Evolutionary conservation across 2,113 vertebrate species (phyloP), one percentile per base, ranked within the genome.

Genomic region (Ictalurus furcatus): DNA sequence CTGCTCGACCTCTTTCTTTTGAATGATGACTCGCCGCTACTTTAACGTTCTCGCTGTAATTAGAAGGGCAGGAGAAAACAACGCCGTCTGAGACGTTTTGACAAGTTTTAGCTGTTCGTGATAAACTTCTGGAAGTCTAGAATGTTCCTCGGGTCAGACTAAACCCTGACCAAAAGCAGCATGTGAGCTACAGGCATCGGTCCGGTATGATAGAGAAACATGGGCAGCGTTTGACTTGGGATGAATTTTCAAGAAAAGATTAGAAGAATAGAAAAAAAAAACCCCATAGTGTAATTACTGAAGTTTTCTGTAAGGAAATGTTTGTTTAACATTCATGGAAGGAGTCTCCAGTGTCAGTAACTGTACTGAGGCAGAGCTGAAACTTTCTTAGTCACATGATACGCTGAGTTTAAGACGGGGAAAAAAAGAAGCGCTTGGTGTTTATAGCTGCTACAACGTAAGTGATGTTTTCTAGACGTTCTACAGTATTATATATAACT

Each of bases 1-100:
- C 28, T 63, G 34, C 81, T 84, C 58, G 59, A 84, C 81, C 81
- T 84, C 58, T 63, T 63, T 44, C 81, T 84, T 63, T 84, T 84
- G 81, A 84, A 63, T 63, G 58, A 84, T 84, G 58, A 63, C 37
- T 82, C 19, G 30, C 52, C 12, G 56, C 30, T 44, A 28, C 58
- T 14, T 34, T 63, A 44, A 63, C 58, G 5, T 44, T 61, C 81
- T 25, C 8, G 6, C 19, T 28, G 81, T 84, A 84, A 84, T 84
- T 84, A 84, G 5, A 40, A 63, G 81, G 81, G 81, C 58, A 63
- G 81, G 81, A 44, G 56, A 40, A 61, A 37, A 58, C 21, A 16
- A 11, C 1, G 54, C 54, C 1, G 54, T 17, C 16, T 3, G 7
- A 30, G 56, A 59, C 13, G 56, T 58, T 82, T 25, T 8, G 19